Percentiles rank a stretch among this genome's conserved stretches.
These are phyloP conservation scores for Acanthaster planci DNA, from an alignment of 35 echinoderm and acorn worm genomes.

Conservation along the genomic window DNA sequence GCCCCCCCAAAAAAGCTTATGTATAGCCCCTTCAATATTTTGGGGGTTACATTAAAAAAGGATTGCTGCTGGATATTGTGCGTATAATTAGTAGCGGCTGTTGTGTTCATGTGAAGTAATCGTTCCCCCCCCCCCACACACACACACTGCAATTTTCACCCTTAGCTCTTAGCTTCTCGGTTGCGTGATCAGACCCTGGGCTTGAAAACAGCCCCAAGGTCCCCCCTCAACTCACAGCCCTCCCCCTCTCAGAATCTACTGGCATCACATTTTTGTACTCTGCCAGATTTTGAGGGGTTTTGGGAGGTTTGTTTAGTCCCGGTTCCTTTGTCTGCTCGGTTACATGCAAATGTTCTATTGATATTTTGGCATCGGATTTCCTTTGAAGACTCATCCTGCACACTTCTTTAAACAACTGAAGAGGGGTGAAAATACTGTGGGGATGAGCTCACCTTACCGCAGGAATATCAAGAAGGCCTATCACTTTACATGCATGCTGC, in stretches of 20 bases:
- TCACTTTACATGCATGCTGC: not conserved
- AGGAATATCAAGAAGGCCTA: not conserved
- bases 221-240: no score
- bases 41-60: not conserved
- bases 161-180: no score
- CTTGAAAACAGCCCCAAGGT: no score
- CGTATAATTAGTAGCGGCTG: not conserved
- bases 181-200: no score
- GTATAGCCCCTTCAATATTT: not conserved
- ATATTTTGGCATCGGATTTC: constrained; percentile 18
- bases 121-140: not conserved
- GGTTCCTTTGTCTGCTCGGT: not conserved
- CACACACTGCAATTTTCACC: no score
- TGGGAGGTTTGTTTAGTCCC: no score
- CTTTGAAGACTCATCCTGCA: not conserved
- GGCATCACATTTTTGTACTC: no score
- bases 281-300: no score
- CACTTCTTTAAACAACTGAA: constrained; percentile 12
- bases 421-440: not conserved
- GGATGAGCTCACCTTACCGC: not conserved
- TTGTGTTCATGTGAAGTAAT: not conserved
- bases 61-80: not conserved
- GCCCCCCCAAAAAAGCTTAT: not conserved
- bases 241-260: no score
- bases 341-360: constrained; percentile 29